These are phyloP conservation scores for Drosophila sordidula DNA, from an alignment of 2,888 invertebrate genomes.

Conservation along the genomic window DNA sequence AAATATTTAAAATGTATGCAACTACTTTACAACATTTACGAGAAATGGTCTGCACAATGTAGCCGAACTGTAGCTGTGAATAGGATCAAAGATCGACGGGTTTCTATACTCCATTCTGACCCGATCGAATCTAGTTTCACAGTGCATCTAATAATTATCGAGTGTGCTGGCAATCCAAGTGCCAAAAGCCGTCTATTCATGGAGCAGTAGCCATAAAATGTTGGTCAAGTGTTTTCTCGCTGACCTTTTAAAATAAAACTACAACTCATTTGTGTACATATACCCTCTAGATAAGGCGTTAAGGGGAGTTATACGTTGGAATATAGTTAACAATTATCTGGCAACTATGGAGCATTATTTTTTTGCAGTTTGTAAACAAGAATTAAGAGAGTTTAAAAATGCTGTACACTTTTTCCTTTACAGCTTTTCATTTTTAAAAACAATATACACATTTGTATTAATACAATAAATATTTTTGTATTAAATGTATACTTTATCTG, in stretches of 20 bases:
- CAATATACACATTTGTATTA: no score
- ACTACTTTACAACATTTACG: no score
- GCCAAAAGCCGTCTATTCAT: conserved; percentile 12
- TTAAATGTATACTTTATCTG: no score
- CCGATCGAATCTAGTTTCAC: conserved; percentile 9
- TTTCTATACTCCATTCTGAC: neutral
- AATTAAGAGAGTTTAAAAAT: no score
- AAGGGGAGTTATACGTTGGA: neutral
- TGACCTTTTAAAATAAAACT: conserved; percentile 33
- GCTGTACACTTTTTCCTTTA: no score
- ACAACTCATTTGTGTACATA: conserved; percentile 12
- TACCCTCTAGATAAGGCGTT: conserved; percentile 9
- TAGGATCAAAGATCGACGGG: conserved; percentile 36
- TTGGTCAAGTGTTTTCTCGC: conserved; percentile 48
- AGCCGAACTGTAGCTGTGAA: conserved; percentile 21
- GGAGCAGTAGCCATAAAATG: conserved; percentile 31
- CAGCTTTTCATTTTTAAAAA: no score
- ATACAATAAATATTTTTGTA: no score
- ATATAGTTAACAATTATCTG: neutral
- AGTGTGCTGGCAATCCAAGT: conserved; percentile 5
- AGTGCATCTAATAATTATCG: conserved; percentile 18
- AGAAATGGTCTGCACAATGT: conserved; percentile 8
- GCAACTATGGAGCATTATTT: no score
- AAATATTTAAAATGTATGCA: conserved; percentile 11
- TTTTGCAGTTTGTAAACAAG: no score